Evolutionary conservation across 2,113 vertebrate species (phyloP).

Genomic region (Passer domesticus): DNA sequence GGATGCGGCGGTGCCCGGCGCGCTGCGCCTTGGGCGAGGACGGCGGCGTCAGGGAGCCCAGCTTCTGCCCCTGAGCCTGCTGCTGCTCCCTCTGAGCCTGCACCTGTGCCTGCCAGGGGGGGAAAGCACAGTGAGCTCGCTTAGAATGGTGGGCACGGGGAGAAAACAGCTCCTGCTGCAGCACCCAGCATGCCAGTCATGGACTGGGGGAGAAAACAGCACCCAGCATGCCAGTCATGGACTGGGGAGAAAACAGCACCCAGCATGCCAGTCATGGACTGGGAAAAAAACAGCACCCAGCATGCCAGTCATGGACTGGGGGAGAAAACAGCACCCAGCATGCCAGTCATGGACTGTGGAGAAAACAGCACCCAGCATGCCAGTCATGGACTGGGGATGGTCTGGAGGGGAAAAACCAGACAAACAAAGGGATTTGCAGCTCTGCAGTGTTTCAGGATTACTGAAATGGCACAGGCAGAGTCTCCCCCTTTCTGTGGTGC

Average conservation of each 20-base stretch:
- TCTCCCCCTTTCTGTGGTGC: background rate
- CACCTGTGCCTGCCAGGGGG: constrained; percentile 17
- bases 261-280: background rate
- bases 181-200: accelerated
- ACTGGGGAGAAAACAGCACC: background rate
- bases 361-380: background rate
- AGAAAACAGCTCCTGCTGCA: background rate
- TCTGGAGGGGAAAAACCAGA: background rate
- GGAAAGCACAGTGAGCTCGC: accelerated
- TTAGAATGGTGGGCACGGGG: accelerated
- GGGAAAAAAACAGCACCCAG: background rate
- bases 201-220: background rate
- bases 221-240: background rate
- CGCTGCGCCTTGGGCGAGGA: constrained; percentile 93
- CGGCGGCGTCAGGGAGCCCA: constrained; percentile 92
- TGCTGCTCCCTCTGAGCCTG: constrained; percentile 67
- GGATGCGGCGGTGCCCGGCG: constrained; percentile 91
- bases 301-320: accelerated
- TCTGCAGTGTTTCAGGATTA: background rate
- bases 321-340: background rate
- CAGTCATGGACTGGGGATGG: background rate
- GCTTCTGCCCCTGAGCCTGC: constrained; percentile 78
- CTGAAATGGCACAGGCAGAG: background rate
- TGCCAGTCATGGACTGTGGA: too few relatives aligned
- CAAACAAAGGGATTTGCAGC: background rate